Evolutionary conservation across 1,140 invertebrate genomes (phyloP), one percentile per base, ranked within the genome.

Genomic region (Formica selysi): DNA sequence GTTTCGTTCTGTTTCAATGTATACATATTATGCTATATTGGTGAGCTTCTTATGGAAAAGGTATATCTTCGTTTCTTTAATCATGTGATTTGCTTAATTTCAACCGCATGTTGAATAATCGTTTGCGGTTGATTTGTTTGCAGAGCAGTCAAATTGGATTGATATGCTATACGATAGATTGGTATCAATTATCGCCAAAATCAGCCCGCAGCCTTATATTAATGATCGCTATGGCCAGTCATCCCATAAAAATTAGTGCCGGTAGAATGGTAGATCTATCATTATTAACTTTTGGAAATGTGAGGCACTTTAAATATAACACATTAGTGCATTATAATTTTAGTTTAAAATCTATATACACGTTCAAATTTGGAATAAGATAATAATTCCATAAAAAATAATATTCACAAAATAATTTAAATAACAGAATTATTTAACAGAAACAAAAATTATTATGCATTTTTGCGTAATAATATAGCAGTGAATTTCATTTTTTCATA

Each of bases 1-100:
- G 44, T 91, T 36, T 91, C 92, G 44, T 76, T 92, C 10, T 90
- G 70, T 2, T 91, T 92, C 32, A 93, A 93, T 85, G 88, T 93
- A 59, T 93, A 90, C n/a, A 91, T 93, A 71, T 90, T 92, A 19
- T 93, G 93, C n/a, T 89, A 90, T 22, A 91, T 93, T 26, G 92
- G 91, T 10, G 89, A 93, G 22, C 44, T 91, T 10, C 62, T 93
- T 1, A 87, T 87, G 13, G 76, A 92, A 61, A 86, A 93, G 86
- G 92, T 93, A 90, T 2, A 26, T 8, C 26, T 67, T 22, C 0
- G 0, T 59, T 44, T 71, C 11, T 73, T 19, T 36, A 13, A 41
- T 8, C 7, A 22, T 22, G 22, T 22, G 7, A 57, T 38, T 44
- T 13, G 3, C 29, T 59, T 44, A 44, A 44, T 59, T 57, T 61